Percentiles rank a stretch among this genome's conserved stretches.
phyloP scores from a whole-genome alignment of 2,888 invertebrate species.

The Abscondita cerata region DNA sequence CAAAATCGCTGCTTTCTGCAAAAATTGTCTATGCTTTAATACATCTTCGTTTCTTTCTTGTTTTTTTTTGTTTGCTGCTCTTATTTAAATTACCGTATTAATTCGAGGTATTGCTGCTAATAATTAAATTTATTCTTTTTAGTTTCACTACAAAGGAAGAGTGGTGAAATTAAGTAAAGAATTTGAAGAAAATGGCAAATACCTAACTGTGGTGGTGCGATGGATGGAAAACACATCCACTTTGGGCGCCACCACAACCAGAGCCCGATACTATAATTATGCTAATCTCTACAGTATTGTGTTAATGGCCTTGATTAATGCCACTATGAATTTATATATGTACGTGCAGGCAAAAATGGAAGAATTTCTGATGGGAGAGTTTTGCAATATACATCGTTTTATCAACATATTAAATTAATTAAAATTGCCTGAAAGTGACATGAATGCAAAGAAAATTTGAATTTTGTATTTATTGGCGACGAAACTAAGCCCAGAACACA shows the following conservation, averaged over 20 bases:
- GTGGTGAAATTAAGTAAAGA: neutral
- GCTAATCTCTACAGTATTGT: no score
- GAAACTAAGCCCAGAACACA: no score
- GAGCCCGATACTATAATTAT: slow-evolving; percentile 9
- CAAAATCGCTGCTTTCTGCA: neutral
- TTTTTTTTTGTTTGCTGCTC: neutral
- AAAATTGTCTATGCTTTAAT: neutral
- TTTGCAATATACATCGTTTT: no score
- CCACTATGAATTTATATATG: neutral
- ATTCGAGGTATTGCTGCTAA: neutral
- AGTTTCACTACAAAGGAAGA: neutral
- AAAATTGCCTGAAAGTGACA: neutral
- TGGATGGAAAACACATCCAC: slow-evolving; percentile 13
- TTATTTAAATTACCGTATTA: neutral
- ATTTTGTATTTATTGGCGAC: no score
- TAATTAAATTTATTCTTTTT: neutral
- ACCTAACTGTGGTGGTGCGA: slow-evolving; percentile 11
- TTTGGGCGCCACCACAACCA: neutral
- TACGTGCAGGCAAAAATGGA: no score
- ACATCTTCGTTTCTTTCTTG: neutral
- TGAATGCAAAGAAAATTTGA: neutral
- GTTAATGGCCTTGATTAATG: slow-evolving; percentile 2
- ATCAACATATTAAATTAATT: no score
- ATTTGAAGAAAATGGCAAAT: slow-evolving; percentile 8
- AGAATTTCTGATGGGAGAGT: neutral